A percentile compares a stretch with the other conserved stretches of the same genome.
These are phyloP conservation scores for Pungitius pungitius DNA, from an alignment of 2,113 vertebrate genomes.

Conservation along the genomic window DNA sequence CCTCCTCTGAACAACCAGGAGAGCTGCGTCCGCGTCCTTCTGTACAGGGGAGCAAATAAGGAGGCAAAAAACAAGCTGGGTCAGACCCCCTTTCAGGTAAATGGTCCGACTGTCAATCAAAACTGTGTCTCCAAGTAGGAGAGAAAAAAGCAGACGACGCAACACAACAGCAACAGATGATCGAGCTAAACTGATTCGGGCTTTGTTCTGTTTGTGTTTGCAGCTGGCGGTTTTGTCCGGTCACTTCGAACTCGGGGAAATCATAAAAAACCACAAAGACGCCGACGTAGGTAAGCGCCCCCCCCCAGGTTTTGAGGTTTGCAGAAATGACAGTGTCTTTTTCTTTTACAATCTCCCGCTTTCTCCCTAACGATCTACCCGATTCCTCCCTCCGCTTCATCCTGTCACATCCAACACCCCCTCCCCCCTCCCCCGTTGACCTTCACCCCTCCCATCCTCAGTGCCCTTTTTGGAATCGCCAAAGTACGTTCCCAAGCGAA, in stretches of 20 bases:
- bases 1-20: conserved; percentile 80
- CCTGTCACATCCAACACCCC: conserved; percentile 13
- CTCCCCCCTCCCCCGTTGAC: neutral
- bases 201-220: conserved; percentile 23
- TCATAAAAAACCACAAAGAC: conserved; percentile 91
- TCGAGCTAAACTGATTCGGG: neutral
- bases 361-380: conserved; percentile 14
- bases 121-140: neutral
- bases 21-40: conserved; percentile 88
- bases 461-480: conserved; percentile 92
- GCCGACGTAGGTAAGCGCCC: conserved; percentile 87
- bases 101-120: neutral
- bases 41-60: conserved; percentile 89
- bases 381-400: conserved; percentile 18
- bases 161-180: neutral
- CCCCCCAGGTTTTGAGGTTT: too few species aligned
- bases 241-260: conserved; percentile 91
- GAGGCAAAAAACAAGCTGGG: conserved; percentile 91
- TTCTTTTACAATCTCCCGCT: conserved; percentile 3
- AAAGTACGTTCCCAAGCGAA: conserved; percentile 84
- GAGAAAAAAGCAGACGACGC: neutral
- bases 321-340: conserved; percentile 1
- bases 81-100: conserved; percentile 92
- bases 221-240: conserved; percentile 91
- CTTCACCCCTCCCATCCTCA: conserved; percentile 49